phyloP scores from a whole-genome alignment of 2,113 vertebrate genomes.

The Stercorarius parasiticus region DNA sequence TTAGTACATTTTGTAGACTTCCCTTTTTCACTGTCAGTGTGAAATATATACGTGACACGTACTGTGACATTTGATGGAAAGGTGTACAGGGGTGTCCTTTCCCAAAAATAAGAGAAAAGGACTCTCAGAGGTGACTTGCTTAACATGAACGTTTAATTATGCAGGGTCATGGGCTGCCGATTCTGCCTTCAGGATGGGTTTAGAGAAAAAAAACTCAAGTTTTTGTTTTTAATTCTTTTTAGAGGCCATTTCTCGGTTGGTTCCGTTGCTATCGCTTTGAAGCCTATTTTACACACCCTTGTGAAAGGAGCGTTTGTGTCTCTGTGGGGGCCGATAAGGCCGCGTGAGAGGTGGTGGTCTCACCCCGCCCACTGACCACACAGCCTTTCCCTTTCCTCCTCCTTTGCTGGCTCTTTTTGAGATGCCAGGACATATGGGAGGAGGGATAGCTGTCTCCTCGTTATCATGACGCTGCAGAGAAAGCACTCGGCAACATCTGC shows the following conservation, averaged over 20 bases:
- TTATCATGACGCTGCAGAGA: slow-evolving; percentile 30
- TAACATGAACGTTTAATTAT: background rate
- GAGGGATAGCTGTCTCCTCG: background rate
- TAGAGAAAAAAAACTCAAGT: background rate
- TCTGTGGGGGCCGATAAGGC: slow-evolving; percentile 48
- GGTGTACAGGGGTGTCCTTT: background rate
- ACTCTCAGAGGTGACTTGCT: background rate
- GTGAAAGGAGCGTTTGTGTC: background rate
- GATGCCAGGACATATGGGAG: background rate
- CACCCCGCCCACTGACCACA: slow-evolving; percentile 30
- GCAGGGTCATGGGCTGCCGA: background rate
- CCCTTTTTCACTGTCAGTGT: background rate
- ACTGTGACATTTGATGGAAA: background rate
- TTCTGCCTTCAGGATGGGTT: background rate
- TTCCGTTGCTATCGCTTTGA: slow-evolving; percentile 49
- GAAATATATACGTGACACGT: background rate
- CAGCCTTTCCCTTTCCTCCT: slow-evolving; percentile 36
- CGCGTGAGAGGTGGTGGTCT: background rate
- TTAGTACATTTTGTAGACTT: background rate
- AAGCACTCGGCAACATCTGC: background rate
- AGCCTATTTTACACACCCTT: background rate
- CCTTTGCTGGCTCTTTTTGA: background rate
- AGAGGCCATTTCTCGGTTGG: background rate
- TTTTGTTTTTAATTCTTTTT: background rate
- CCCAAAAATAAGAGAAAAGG: background rate